Evolutionary conservation across 2,888 invertebrate genomes (phyloP).

Genomic region (Diplazon laetatorius): DNA sequence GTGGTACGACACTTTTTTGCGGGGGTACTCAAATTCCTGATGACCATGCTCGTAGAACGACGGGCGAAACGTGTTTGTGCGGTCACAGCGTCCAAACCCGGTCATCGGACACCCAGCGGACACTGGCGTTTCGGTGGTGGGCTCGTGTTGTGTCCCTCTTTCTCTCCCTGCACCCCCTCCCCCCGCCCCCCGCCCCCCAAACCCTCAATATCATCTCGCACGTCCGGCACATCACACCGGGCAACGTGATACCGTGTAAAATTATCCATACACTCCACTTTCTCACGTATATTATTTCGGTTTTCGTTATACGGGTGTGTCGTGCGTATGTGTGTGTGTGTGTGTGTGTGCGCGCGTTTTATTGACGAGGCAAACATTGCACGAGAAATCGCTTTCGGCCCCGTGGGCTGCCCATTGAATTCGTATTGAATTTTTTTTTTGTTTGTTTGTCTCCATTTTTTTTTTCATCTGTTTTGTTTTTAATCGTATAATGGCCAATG

Average conservation of each 20-base stretch:
- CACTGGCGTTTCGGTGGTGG: constrained; percentile 49
- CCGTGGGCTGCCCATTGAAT: not conserved
- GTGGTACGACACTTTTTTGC: constrained; percentile 39
- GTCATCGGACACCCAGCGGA: constrained; percentile 56
- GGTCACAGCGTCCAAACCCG: constrained; percentile 51
- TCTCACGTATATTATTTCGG: constrained; percentile 60
- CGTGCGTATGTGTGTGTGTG: no score
- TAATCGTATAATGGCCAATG: no score
- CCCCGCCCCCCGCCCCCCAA: no score
- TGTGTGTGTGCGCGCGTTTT: not conserved
- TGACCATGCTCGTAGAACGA: constrained; percentile 17
- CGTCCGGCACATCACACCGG: constrained; percentile 43
- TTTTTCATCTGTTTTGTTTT: not conserved
- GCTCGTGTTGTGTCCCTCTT: constrained; percentile 33
- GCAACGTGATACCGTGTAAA: constrained; percentile 62
- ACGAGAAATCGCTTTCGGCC: not conserved
- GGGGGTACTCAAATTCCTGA: constrained; percentile 45
- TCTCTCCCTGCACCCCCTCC: no score
- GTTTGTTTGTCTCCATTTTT: not conserved
- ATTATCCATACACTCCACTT: constrained; percentile 53
- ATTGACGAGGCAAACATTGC: constrained; percentile 8
- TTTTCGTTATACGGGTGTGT: constrained; percentile 11
- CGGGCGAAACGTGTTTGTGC: constrained; percentile 3
- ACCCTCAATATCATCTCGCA: no score
- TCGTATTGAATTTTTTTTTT: not conserved